phyloP scores from a whole-genome alignment of 2,888 invertebrate species.

The Kuschelorhynchus macadamiae region DNA sequence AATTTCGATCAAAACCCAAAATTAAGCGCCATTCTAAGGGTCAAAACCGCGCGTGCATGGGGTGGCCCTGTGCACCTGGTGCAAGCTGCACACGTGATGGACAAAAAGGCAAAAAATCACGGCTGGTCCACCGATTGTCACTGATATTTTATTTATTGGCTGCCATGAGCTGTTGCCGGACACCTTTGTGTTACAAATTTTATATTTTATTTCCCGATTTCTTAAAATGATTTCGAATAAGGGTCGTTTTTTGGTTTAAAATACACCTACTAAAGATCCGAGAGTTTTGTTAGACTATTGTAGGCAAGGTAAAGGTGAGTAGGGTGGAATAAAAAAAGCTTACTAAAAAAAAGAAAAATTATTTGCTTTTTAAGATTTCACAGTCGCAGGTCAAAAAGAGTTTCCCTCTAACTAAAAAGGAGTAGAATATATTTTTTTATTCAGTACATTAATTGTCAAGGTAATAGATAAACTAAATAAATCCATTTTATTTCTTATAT shows the following conservation, averaged over 20 bases:
- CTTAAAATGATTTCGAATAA: slow-evolving; percentile 45
- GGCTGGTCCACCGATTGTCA: slow-evolving; percentile 65
- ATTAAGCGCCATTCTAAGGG: neutral
- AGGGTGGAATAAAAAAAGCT: no score
- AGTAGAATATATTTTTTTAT: no score
- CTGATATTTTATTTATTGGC: slow-evolving; percentile 69
- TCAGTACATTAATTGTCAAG: no score
- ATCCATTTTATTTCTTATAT: no score
- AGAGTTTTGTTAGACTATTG: neutral
- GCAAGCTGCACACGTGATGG: slow-evolving; percentile 54
- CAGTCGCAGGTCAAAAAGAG: no score
- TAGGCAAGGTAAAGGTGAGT: no score
- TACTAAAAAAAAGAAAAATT: no score
- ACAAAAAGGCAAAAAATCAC: slow-evolving; percentile 62
- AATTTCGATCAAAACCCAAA: slow-evolving; percentile 1
- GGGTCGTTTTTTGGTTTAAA: slow-evolving; percentile 42
- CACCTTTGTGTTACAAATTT: slow-evolving; percentile 58
- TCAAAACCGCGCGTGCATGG: slow-evolving; percentile 56
- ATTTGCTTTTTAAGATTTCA: no score
- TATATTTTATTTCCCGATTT: slow-evolving; percentile 53
- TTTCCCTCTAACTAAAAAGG: no score
- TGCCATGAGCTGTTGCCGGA: slow-evolving; percentile 58
- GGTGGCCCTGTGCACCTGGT: slow-evolving; percentile 54
- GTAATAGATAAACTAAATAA: no score
- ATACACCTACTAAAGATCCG: slow-evolving; percentile 39